Conservation (phyloP, 2,888 invertebrate genomes). For the Gymnosoma rotundatum region DNA sequence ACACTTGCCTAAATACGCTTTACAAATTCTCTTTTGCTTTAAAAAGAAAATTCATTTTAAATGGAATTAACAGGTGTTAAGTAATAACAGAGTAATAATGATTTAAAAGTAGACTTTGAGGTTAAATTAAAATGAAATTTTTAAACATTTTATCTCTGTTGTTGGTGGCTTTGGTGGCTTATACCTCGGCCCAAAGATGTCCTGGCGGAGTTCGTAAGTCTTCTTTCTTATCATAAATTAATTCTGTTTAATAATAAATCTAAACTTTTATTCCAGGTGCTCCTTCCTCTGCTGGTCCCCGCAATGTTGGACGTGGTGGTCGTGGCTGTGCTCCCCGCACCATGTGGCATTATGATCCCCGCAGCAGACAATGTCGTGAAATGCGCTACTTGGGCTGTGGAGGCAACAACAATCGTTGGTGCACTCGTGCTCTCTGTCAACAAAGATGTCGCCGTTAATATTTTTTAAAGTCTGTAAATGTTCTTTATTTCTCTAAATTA, state of each 20-base stretch:
- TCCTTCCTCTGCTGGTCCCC: constrained; percentile 17
- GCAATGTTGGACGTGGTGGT: constrained; percentile 12
- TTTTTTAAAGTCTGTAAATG: no score
- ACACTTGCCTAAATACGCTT: no score
- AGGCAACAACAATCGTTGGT: constrained; percentile 67
- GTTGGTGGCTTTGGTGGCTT: constrained; percentile 29
- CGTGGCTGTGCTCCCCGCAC: constrained; percentile 10
- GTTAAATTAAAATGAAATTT: constrained; percentile 35
- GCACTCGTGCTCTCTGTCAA: constrained; percentile 42
- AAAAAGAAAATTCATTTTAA: no score
- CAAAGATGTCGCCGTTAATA: no score
- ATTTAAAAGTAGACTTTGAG: no score
- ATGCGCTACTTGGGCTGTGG: constrained; percentile 61
- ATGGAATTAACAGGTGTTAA: no score
- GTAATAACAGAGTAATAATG: no score
- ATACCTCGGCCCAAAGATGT: constrained; percentile 25
- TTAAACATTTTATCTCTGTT: constrained; percentile 22
- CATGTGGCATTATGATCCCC: constrained; percentile 57
- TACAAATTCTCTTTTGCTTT: no score
- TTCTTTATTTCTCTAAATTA: no score
- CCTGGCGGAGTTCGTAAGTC: constrained; percentile 5
- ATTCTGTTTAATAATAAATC: neutral
- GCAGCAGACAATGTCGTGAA: constrained; percentile 26
- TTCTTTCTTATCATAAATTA: neutral
- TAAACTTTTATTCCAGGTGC: neutral